Base-by-base conservation (phyloP, 1,140 invertebrate species). In the Centruroides sculpturatus region DNA sequence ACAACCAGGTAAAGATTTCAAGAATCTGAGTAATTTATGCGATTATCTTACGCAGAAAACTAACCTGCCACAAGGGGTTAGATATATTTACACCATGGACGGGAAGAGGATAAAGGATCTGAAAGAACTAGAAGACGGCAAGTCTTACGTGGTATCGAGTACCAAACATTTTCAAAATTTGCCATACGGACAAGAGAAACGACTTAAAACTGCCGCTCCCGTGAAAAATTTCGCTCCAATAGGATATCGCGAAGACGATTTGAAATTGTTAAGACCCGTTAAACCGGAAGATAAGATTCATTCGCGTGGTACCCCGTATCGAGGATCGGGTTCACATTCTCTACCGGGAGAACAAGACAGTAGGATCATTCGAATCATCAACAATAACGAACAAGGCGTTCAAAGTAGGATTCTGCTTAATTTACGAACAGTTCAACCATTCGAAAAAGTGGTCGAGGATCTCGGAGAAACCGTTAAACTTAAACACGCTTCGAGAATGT, bases 371-470 rank as follows among this genome's bases (percentile, higher is more conserved):
- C 79, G 88, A 57, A 89, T 94, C 70, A 87, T 94, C 70, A 92
- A 92, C 75, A 89, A 89, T 71, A 82, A 85, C 75, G 87, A 92
- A 73, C 88, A 91, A 70, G 86, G 54, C 7, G 41, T 63, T 3
- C 72, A 90, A 86, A 89, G 89, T 72, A 85, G 89, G 62, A 89
- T 94, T 23, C 73, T 96, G 60, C 74, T 97, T 53, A 96, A 96
- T 74, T 79, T 94, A 63, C 82, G 88, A 62, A 95, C 90, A 1
- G 85, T 86, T 6, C 90, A 94, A 71, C 88, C 88, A 2, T 97
- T 93, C 71, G 92, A 96, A 75, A 90, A 94, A 70, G 87, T 96
- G 11, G 75, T 96, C 60, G 85, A 86, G 71, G 92, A 95, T 77
- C 79, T 94, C 68, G 89, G 89, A 61, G 86, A 92, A 77, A 87